phyloP scores from a whole-genome alignment of 1,140 invertebrate species.

The Euura saliciscinereae region DNA sequence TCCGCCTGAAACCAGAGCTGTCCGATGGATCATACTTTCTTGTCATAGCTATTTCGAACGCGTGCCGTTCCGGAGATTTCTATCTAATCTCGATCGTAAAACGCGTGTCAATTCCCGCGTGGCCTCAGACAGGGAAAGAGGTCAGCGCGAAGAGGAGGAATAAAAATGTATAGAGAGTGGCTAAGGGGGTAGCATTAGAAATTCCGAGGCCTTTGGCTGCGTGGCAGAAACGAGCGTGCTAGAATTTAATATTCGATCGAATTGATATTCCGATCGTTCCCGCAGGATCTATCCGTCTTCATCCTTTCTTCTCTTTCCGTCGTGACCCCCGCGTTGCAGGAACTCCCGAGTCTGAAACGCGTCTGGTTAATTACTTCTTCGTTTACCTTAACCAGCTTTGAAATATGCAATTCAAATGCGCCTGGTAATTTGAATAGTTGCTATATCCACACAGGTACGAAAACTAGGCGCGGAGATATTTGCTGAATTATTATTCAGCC shows the following conservation, averaged over 20 bases:
- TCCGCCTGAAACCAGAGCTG: too few relatives aligned
- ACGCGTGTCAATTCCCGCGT: too few relatives aligned
- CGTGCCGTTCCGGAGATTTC: too few relatives aligned
- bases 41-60: too few relatives aligned
- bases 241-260: conserved; percentile 5
- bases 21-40: too few relatives aligned
- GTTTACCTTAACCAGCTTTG: conserved; percentile 5
- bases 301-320: neutral
- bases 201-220: neutral
- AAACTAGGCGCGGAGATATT: neutral
- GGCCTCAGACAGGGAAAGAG: neutral
- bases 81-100: too few relatives aligned
- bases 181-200: neutral
- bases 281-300: neutral
- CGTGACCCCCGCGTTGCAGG: neutral
- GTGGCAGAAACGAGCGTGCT: neutral
- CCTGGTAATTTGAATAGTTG: neutral
- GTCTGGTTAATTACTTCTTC: neutral
- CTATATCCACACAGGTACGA: neutral
- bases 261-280: conserved; percentile 2
- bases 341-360: neutral
- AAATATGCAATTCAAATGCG: conserved; percentile 1
- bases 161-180: neutral
- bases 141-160: neutral
- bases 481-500: neutral